phyloP scores from a whole-genome alignment of 2,888 invertebrate species.

The Monochamus alternatus region DNA sequence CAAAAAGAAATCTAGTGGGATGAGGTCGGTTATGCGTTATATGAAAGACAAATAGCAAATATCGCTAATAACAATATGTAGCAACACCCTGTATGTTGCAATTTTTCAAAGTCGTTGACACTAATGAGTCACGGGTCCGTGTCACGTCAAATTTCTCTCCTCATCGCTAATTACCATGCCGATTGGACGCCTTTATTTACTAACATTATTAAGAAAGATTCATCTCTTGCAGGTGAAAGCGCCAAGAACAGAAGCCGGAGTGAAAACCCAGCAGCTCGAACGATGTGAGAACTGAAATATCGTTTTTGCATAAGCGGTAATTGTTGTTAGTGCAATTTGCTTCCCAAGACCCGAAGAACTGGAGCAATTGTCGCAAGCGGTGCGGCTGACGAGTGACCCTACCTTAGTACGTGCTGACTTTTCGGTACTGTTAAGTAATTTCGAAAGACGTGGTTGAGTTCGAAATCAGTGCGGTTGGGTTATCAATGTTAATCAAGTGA shows the following conservation, averaged over 20 bases:
- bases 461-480: constrained; percentile 30
- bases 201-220: constrained; percentile 32
- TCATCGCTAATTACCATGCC: constrained; percentile 23
- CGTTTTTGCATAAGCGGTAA: constrained; percentile 28
- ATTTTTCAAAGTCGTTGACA: neutral
- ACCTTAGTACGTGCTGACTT: constrained; percentile 31
- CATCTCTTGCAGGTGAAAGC: constrained; percentile 45
- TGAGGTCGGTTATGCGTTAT: too few species aligned
- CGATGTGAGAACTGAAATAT: constrained; percentile 34
- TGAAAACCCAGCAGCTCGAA: constrained; percentile 34
- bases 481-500: constrained; percentile 42
- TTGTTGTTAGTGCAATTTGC: constrained; percentile 19
- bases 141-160: constrained; percentile 13
- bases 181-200: constrained; percentile 23
- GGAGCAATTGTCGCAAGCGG: constrained; percentile 35
- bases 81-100: too few species aligned
- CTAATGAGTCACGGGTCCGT: constrained; percentile 10
- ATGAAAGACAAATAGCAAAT: too few species aligned
- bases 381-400: constrained; percentile 28
- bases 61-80: too few species aligned
- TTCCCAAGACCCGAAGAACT: constrained; percentile 31
- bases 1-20: too few species aligned
- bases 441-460: constrained; percentile 33
- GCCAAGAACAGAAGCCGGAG: constrained; percentile 34
- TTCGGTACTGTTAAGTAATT: constrained; percentile 37